These are phyloP conservation scores for Pycnonotus jocosus DNA, from an alignment of 2,113 vertebrate species.

Conservation along the genomic window DNA sequence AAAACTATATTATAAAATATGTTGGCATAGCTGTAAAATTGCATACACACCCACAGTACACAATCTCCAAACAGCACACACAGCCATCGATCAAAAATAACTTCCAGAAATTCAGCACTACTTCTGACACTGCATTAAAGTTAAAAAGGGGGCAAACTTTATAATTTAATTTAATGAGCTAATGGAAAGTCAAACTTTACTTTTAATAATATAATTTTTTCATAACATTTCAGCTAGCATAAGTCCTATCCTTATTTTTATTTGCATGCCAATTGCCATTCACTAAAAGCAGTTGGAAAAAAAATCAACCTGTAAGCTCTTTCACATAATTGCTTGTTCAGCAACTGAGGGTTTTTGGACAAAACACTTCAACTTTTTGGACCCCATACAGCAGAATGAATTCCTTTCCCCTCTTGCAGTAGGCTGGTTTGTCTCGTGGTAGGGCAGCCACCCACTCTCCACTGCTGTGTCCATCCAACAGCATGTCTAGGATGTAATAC, in stretches of 20 bases:
- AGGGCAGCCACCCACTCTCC: rapidly evolving
- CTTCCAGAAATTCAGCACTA: background rate
- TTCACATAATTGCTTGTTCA: background rate
- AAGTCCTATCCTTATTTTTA: background rate
- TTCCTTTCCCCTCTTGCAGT: background rate
- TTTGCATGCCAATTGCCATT: background rate
- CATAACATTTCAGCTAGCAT: background rate
- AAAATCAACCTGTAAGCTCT: background rate
- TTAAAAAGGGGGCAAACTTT: background rate
- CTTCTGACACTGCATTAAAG: background rate
- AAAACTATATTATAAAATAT: background rate
- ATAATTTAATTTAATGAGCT: background rate
- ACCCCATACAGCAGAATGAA: background rate
- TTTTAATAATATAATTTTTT: background rate
- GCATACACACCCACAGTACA: background rate
- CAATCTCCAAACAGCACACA: background rate
- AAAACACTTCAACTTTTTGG: background rate
- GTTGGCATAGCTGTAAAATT: background rate
- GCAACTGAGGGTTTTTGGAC: background rate
- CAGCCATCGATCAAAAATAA: background rate
- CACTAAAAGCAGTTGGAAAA: background rate
- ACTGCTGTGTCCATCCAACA: background rate
- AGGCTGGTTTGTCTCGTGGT: rapidly evolving
- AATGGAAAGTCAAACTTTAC: background rate
- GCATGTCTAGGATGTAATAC: background rate